Base-by-base conservation (phyloP, 2,888 invertebrate species). In the Leucophenga montana region DNA sequence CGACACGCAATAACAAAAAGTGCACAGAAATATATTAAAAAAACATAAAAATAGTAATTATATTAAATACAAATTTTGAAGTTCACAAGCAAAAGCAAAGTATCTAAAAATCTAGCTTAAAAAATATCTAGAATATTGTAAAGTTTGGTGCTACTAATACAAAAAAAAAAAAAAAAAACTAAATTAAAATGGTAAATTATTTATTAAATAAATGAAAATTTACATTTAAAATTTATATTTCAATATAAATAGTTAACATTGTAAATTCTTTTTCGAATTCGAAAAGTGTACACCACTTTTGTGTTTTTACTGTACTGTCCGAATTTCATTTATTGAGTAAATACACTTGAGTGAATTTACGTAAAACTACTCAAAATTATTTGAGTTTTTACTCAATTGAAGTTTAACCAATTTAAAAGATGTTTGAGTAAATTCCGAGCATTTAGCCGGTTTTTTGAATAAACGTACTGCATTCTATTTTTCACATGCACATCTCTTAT, bases 401-500 rank as follows among this genome's bases (percentile, higher is more conserved):
- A 22, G 9, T 27, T 57, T 56, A 31, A 56, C 4, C 1, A 20
- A 27, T 27, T 5, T 20, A 14, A 16, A 9, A 56, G 20, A 20
- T 68, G 16, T 20, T n/a, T 50, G 48, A 69, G 50, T 20, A 48
- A 56, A 48, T 13, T 57, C 62, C 20, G 22, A 22, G 56, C 20
- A 22, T 22, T 48, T 48, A n/a, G 48, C 50, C 18, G 18, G 39
- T 39, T 39, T 39, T 39, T 8, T n/a, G 6, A 16, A 50, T 50
- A 1, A 1, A 50, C 11, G 1, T 50, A 6, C 46, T 4, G 18
- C 50, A 50, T 50, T n/a, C 50, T 50, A 50, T 39, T 39, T 39
- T 39, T 39, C 11, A 1, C 39, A 39, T 39, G 39, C 39, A 39
- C 39, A 39, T 11, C 39, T 39, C 39, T 50, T 50, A 50, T 18